These are phyloP conservation scores for Andricus grossulariae DNA, from an alignment of 1,140 invertebrate genomes.

Conservation along the genomic window DNA sequence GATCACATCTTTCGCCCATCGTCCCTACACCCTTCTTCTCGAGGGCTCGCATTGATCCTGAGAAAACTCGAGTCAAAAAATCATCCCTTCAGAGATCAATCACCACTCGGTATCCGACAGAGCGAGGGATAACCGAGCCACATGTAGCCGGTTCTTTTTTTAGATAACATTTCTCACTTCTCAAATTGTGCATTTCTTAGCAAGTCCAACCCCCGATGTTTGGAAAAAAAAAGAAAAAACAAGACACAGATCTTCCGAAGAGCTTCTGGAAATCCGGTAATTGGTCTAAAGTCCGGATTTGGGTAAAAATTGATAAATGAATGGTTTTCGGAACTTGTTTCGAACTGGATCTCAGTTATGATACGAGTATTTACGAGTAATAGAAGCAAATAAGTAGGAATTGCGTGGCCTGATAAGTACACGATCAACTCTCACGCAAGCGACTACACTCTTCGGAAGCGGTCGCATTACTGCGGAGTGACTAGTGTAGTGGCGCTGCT, in stretches of 20 bases:
- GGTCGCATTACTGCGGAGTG: slow-evolving; percentile 69
- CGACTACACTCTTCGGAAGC: slow-evolving; percentile 61
- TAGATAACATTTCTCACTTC: background rate
- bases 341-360: background rate
- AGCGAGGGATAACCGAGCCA: background rate
- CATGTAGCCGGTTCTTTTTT: background rate
- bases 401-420: slow-evolving; percentile 40
- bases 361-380: background rate
- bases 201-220: background rate
- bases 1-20: slow-evolving; percentile 40
- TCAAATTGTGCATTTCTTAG: background rate
- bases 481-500: slow-evolving; percentile 57
- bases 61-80: background rate
- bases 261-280: background rate
- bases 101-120: slow-evolving; percentile 59
- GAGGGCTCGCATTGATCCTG: background rate
- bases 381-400: slow-evolving; percentile 4
- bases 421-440: slow-evolving; percentile 36
- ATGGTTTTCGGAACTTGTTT: background rate
- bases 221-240: background rate
- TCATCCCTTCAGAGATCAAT: slow-evolving; percentile 48
- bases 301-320: background rate
- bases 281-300: background rate
- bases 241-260: background rate
- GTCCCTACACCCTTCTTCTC: slow-evolving; percentile 6